phyloP scores from a whole-genome alignment of 2,888 invertebrate genomes.

The Rhingia rostrata region DNA sequence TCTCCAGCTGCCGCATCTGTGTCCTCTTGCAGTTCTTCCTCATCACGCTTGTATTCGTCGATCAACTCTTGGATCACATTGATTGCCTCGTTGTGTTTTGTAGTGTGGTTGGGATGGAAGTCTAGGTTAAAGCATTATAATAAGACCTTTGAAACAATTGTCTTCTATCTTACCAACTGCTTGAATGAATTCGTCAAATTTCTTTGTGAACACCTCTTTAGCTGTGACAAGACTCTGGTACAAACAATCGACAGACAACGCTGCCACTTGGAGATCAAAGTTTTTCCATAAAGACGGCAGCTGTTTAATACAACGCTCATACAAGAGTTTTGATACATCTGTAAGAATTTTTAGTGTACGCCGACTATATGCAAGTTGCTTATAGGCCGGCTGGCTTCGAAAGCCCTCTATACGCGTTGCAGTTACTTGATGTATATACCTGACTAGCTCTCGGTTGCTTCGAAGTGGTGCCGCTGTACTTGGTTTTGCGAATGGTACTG shows the following conservation, averaged over 20 bases:
- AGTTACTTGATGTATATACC: conserved; percentile 84
- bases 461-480: conserved; percentile 83
- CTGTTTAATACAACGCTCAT: conserved; percentile 83
- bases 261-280: conserved; percentile 84
- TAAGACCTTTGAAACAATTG: background rate
- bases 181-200: conserved; percentile 80
- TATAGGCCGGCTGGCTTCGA: conserved; percentile 79
- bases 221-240: conserved; percentile 80
- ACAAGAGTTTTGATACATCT: conserved; percentile 80
- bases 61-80: conserved; percentile 79
- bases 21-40: conserved; percentile 75
- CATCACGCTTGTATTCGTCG: conserved; percentile 77
- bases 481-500: conserved; percentile 84
- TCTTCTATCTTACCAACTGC: conserved; percentile 77
- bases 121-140: conserved; percentile 62
- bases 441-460: conserved; percentile 84
- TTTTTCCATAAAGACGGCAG: conserved; percentile 83
- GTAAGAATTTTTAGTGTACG: conserved; percentile 79
- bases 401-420: conserved; percentile 77
- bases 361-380: conserved; percentile 80
- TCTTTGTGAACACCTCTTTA: conserved; percentile 78
- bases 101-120: conserved; percentile 69
- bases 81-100: conserved; percentile 76
- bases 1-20: conserved; percentile 72
- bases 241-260: conserved; percentile 85